Evolutionary conservation across 2,888 invertebrate genomes (phyloP).

Genomic region (Mimas tiliae): DNA sequence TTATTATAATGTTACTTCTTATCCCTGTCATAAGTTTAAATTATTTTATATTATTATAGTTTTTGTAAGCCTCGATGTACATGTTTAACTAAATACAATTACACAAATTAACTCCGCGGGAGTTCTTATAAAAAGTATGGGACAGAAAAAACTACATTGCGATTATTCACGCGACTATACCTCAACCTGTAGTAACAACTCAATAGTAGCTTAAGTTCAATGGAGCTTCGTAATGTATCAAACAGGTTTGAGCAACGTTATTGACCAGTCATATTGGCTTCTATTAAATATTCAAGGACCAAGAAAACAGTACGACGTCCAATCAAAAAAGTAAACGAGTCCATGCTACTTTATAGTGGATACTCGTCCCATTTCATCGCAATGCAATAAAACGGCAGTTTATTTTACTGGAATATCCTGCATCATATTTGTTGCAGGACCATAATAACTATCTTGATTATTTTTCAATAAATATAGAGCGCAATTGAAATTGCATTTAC

Average conservation of each 20-base stretch:
- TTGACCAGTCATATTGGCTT: constrained; percentile 18
- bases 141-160: neutral
- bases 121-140: neutral
- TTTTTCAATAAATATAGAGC: neutral
- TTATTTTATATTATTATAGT: neutral
- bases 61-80: neutral
- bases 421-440: neutral
- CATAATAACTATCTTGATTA: neutral
- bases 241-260: constrained; percentile 23
- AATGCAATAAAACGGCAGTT: constrained; percentile 10
- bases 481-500: too few species aligned
- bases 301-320: constrained; percentile 28
- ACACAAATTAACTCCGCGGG: neutral
- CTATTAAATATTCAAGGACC: constrained; percentile 33
- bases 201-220: constrained; percentile 19
- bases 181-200: constrained; percentile 9
- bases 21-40: too few species aligned
- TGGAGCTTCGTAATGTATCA: constrained; percentile 7
- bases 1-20: too few species aligned
- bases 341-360: constrained; percentile 10
- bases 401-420: constrained; percentile 3
- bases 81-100: neutral
- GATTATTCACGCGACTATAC: constrained; percentile 4
- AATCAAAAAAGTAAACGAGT: neutral
- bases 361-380: neutral